These are phyloP conservation scores for Sarcophaga bullata DNA, from an alignment of 1,140 invertebrate genomes.

Conservation along the genomic window DNA sequence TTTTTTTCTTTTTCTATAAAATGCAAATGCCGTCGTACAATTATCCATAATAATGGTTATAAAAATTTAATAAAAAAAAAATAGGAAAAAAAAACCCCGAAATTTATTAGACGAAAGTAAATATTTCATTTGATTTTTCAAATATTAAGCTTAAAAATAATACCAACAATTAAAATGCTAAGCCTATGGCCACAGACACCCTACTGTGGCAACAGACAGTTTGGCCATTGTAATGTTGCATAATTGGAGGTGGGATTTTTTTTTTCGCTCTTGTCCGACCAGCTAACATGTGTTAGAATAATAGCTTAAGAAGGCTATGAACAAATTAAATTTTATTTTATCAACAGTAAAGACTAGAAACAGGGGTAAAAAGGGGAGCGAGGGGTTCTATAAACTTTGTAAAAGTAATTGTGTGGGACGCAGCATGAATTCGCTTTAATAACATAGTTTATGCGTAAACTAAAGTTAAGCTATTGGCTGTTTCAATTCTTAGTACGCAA, in stretches of 20 bases:
- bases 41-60: constrained; percentile 28
- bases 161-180: neutral
- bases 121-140: neutral
- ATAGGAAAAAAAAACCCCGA: neutral
- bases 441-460: no score
- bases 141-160: no score
- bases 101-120: constrained; percentile 7
- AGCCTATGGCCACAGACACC: constrained; percentile 25
- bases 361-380: neutral
- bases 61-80: constrained; percentile 42
- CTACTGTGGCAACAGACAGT: constrained; percentile 42
- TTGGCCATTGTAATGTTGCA: constrained; percentile 38
- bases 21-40: neutral
- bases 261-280: neutral
- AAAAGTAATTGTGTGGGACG: neutral
- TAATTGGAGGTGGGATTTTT: constrained; percentile 36
- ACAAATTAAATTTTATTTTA: neutral
- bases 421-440: neutral
- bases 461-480: neutral
- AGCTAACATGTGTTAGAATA: constrained; percentile 19
- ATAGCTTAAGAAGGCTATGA: neutral
- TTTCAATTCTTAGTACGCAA: no score
- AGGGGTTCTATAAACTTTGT: neutral
- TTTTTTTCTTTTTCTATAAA: neutral
- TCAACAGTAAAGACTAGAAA: neutral